Base-by-base conservation (phyloP, 2,113 vertebrate genomes). In the Melierax canorus region DNA sequence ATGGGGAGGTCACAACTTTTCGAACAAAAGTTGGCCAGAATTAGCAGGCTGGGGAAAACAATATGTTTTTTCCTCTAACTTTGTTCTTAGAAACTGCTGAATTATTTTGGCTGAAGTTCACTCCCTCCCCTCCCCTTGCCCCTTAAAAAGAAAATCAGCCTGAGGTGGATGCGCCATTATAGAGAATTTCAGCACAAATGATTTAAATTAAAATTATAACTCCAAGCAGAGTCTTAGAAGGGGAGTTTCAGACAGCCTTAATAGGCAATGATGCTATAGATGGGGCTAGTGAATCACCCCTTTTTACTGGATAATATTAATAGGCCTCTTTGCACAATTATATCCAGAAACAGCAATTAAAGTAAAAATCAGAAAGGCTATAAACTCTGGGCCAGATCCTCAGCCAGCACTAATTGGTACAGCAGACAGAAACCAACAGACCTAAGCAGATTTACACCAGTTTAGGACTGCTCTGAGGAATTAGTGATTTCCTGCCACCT, bases 321-420 rank as follows among this genome's bases (percentile, higher is more conserved):
- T 88, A 88, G 85, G 26, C 30, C 67, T 90, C 73, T 74, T 82
- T 82, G 91, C 55, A 77, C 63, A 92, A 91, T 92, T 94, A 89
- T 2, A 74, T 69, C 68, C 87, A 96, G 92, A 74, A 91, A 93
- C 50, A 78, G 68, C 76, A 92, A 92, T 94, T 95, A 96, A 67
- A 92, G 74, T 13, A 18, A 80, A 91, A 92, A 91, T 71, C 80
- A 66, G 76, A 69, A 73, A 53, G 68, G 64, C 45, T 59, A 66
- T 67, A 77, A 94, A n/a, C 45, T 77, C 73, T 21, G 73, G 80
- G 86, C 48, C 30, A 32, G 71, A 63, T 95, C 67, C 86, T 92
- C 67, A 92, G 67, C 80, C 80, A 77, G 66, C 41, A n/a, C 78
- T 81, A 93, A 93, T 48, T 81, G 77, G 69, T 84, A 38, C 81